Conservation (phyloP, 2,888 invertebrate genomes). For the Opisthograptis luteolata region DNA sequence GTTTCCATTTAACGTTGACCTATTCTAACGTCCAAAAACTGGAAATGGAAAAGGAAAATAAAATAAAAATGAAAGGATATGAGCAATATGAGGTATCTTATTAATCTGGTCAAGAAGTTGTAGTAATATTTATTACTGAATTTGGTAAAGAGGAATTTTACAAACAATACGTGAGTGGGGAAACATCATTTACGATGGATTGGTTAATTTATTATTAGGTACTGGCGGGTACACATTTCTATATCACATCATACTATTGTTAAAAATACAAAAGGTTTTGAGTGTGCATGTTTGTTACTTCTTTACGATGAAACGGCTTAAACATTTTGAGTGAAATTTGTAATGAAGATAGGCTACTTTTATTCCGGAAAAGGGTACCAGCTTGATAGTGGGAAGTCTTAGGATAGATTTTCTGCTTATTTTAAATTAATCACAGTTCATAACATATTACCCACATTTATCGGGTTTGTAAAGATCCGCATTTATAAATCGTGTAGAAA, state of each 20-base stretch:
- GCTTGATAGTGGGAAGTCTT: too few species aligned
- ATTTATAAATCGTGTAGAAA: too few species aligned
- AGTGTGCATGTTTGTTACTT: too few species aligned
- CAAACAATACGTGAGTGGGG: conserved; percentile 21
- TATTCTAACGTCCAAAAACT: not conserved
- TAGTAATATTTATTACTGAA: conserved; percentile 12
- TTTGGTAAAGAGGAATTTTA: conserved; percentile 20
- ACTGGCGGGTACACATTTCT: not conserved
- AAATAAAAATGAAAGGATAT: not conserved
- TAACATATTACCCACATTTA: too few species aligned
- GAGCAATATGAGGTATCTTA: conserved; percentile 1
- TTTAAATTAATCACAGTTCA: too few species aligned
- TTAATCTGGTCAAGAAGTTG: conserved; percentile 10
- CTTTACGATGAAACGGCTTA: too few species aligned
- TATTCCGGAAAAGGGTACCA: too few species aligned
- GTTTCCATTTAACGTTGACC: conserved; percentile 15
- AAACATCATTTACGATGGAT: conserved; percentile 11
- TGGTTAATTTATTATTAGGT: conserved; percentile 16
- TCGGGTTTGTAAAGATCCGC: too few species aligned
- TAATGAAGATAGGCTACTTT: too few species aligned
- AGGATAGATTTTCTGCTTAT: too few species aligned
- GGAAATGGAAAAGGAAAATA: not conserved
- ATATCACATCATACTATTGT: conserved; percentile 9
- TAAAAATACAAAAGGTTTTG: not conserved
- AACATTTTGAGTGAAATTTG: too few species aligned